phyloP scores from a whole-genome alignment of 2,113 vertebrate genomes.

The Drymodes brunneopygia region DNA sequence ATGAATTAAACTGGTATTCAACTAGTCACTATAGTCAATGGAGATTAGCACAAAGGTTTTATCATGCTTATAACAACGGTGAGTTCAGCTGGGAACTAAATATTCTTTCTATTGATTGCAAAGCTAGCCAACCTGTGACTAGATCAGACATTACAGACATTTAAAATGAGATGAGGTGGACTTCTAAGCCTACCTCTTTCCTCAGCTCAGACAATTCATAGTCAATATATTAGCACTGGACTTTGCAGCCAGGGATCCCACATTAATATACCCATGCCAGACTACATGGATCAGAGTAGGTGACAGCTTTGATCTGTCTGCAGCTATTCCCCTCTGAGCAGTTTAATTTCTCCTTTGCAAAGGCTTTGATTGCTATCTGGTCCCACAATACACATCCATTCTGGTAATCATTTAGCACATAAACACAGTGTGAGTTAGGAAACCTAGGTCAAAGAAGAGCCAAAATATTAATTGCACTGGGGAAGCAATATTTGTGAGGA shows the following conservation, averaged over 20 bases:
- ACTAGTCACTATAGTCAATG: neutral
- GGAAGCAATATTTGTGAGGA: neutral
- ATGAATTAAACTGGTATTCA: slow-evolving; percentile 35
- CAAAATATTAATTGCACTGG: neutral
- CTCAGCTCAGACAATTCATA: neutral
- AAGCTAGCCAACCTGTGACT: neutral
- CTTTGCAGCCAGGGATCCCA: neutral
- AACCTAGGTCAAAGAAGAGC: neutral
- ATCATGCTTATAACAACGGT: neutral
- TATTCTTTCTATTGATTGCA: neutral
- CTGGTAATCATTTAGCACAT: neutral
- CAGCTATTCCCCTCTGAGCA: neutral
- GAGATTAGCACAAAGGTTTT: neutral
- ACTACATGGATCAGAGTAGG: neutral
- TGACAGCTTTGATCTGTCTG: neutral
- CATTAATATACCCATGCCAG: neutral
- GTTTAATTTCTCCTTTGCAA: neutral
- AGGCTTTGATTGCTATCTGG: neutral
- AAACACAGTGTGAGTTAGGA: neutral
- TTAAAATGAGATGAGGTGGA: neutral
- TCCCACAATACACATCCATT: neutral
- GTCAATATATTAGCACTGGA: neutral
- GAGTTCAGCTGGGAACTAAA: neutral
- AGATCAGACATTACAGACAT: neutral
- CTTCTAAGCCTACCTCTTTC: neutral